Conservation (phyloP, 2,113 vertebrate species). For the Cavia porcellus region DNA sequence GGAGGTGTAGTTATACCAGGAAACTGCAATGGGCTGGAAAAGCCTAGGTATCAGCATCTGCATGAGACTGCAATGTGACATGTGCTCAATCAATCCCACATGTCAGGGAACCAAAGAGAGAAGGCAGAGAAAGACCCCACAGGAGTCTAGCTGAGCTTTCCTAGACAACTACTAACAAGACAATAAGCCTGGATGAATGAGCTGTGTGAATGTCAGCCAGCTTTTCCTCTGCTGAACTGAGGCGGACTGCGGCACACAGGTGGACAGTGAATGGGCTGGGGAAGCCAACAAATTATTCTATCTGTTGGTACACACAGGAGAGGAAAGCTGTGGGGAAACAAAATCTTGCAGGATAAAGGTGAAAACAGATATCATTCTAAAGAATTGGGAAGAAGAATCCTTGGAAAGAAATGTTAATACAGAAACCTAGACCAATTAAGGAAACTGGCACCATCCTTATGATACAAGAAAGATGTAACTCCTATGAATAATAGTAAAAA, state of each 20-base stretch:
- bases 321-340: not conserved
- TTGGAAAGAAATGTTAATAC: constrained; percentile 28
- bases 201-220: not conserved
- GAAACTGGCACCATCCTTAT: not conserved
- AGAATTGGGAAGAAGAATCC: not conserved
- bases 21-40: not conserved
- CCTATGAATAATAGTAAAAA: constrained; percentile 30
- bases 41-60: not conserved
- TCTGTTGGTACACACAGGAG: not conserved
- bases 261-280: not conserved
- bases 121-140: not conserved
- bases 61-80: not conserved
- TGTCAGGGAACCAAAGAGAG: not conserved
- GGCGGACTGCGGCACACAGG: not conserved
- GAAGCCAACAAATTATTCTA: not conserved
- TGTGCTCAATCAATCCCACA: not conserved
- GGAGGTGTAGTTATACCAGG: not conserved
- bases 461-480: constrained; percentile 2
- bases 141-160: not conserved
- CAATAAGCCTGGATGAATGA: not conserved
- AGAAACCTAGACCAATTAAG: constrained; percentile 50
- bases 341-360: not conserved
- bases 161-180: not conserved
- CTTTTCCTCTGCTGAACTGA: not conserved
- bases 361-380: not conserved